A percentile compares a stretch with the other conserved stretches of the same genome.
phyloP scores from a whole-genome alignment of 35 echinoderm and acorn worm species.

The Ophioderma brevispina region DNA sequence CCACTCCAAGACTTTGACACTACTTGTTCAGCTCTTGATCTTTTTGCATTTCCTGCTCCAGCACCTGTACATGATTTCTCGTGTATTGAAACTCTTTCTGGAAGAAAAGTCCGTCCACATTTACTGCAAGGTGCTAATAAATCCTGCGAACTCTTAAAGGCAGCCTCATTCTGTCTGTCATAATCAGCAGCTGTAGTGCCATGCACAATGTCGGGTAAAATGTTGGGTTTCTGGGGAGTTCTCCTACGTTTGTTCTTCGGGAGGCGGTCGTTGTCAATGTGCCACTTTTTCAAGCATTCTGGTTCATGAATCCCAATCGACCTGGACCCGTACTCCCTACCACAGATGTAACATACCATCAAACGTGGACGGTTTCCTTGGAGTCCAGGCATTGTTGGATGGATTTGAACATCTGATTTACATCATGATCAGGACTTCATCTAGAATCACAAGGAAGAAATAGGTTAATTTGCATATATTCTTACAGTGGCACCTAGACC shows the following conservation, averaged over 20 bases:
- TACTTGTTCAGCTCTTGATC: background rate
- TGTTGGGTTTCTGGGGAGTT: slow-evolving; percentile 66
- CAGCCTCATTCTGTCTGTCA: slow-evolving; percentile 54
- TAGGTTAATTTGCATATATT: no score
- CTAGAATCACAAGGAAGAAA: no score
- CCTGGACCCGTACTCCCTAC: slow-evolving; percentile 91
- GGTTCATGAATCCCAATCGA: slow-evolving; percentile 98
- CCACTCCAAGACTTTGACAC: slow-evolving; percentile 36
- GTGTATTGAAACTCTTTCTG: slow-evolving; percentile 51
- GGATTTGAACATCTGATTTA: no score
- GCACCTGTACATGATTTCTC: slow-evolving; percentile 31
- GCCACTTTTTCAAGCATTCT: slow-evolving; percentile 91
- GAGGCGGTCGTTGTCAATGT: slow-evolving; percentile 72
- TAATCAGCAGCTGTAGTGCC: background rate
- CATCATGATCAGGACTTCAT: no score
- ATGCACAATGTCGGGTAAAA: slow-evolving; percentile 8
- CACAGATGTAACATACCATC: slow-evolving; percentile 92
- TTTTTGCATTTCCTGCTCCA: slow-evolving; percentile 26
- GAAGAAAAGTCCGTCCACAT: slow-evolving; percentile 64
- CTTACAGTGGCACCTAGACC: no score
- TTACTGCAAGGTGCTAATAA: slow-evolving; percentile 31
- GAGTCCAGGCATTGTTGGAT: background rate
- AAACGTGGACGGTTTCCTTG: background rate
- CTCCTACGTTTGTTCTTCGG: slow-evolving; percentile 73
- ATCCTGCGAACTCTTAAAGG: slow-evolving; percentile 26